Percentiles rank a stretch among this genome's conserved stretches.
Conservation (phyloP, 2,888 invertebrate species). For the Drosophila emarginata region DNA sequence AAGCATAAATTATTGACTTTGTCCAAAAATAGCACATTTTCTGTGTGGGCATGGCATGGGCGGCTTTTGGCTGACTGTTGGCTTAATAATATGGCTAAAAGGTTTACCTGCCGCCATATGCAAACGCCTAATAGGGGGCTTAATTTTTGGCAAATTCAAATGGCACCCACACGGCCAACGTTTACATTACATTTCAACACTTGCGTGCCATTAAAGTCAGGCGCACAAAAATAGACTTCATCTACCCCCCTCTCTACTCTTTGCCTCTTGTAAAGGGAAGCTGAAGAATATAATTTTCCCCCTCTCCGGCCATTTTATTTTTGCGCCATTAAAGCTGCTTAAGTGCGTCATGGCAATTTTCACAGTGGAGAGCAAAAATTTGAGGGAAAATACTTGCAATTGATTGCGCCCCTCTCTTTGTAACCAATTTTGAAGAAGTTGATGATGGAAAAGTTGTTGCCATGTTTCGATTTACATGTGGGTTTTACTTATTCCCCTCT, state of each 20-base stretch:
- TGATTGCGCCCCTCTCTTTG: background rate
- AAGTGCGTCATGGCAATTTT: constrained; percentile 57
- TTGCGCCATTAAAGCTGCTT: constrained; percentile 70
- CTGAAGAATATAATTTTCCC: background rate
- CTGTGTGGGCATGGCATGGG: background rate
- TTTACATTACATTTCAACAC: constrained; percentile 34
- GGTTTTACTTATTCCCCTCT: background rate
- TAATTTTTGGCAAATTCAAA: constrained; percentile 48
- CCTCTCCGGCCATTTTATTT: constrained; percentile 9
- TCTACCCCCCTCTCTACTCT: background rate
- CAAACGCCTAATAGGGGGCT: constrained; percentile 47
- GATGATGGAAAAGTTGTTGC: constrained; percentile 11
- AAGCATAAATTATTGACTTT: constrained; percentile 69
- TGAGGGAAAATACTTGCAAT: background rate
- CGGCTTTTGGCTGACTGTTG: too few relatives aligned
- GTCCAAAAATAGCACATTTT: constrained; percentile 58
- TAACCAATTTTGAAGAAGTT: constrained; percentile 12
- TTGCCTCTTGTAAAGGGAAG: constrained; percentile 38
- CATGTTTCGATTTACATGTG: constrained; percentile 31
- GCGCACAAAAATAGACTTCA: constrained; percentile 60
- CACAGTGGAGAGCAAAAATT: background rate
- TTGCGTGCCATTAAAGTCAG: constrained; percentile 28
- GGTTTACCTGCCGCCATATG: constrained; percentile 18
- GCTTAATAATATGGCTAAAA: constrained; percentile 31
- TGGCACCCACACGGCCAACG: constrained; percentile 53